Evolutionary conservation across 2,888 invertebrate genomes (phyloP), one percentile per base, ranked within the genome.

Genomic region (Scaptomyza cyrtandrae): DNA sequence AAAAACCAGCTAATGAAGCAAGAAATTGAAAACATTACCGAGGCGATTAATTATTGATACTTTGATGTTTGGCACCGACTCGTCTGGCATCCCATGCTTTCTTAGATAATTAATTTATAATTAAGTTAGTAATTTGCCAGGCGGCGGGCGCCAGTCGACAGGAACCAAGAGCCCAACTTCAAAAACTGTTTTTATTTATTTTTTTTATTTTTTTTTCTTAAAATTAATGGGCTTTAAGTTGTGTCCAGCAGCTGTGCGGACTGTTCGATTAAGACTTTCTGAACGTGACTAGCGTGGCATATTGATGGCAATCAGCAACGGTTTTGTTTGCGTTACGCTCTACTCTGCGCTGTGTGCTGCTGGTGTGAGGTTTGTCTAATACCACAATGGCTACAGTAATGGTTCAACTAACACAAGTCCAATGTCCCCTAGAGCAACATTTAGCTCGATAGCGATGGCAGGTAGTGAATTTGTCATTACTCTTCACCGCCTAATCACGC

Each of bases 11-110:
- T 83, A 85, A 88, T 88, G 88, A 88, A 80, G 88, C 85, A 78
- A 80, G 84, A 85, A 85, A 85, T 85, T 85, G 86, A 86, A 85
- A 88, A 86, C 88, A 88, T 85, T 85, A 83, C 76, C 80, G 68
- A 75, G 86, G 75, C 85, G 88, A 85, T 85, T 85, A 85, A 88
- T 85, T 85, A 88, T 88, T 85, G 85, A 85, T 85, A 78, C 88
- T 85, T 85, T 85, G 88, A 85, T 85, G 86, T 88, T 74, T 59
- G 53, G 56, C 63, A 52, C 14, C 37, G 56, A 19, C 59, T 48
- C 49, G 60, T 52, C 52, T 29, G 37, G n/a, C 48, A 39, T 54
- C 60, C 70, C 59, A 64, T 77, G 77, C 77, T 83, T 79, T 75
- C 67, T 64, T 70, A 71, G 68, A 72, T 78, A 88, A 85, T 85